Base-by-base conservation (phyloP, 2,797 vertebrate genomes). In the Siniperca scherzeri region DNA sequence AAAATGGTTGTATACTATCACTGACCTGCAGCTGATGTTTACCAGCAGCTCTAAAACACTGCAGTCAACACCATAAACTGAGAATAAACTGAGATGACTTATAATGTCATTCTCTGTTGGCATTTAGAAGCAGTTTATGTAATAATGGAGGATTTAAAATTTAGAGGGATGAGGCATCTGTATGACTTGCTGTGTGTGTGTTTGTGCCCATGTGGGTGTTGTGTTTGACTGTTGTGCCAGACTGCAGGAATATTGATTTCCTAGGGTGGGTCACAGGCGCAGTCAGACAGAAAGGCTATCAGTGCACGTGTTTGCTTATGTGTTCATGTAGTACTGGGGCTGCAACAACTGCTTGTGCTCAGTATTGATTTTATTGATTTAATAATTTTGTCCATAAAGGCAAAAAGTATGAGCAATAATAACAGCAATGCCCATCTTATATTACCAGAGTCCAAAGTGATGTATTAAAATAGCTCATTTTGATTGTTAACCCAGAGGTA, bases 181-280 rank as follows among this genome's bases (percentile, higher is more conserved):
- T 44, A 14, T 46, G 60, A 50, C 40, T 70, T 9, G n/a, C 27
- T 27, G 14, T 50, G 66, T 22, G 30, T 55, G 19, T 53, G 40
- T 40, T 36, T 77, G n/a, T 50, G 11, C 25, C 5, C 38, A 22
- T 56, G 72, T 86, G 70, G 30, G 61, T 44, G 79, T 77, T 74
- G 64, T 77, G 67, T 84, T 72, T 57, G 59, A 60, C 22, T n/a
- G 17, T 57, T 74, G 46, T 57, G 53, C 74, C 76, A 82, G 80
- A 83, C 89, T 90, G 87, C 86, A 90, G 82, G 70, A 77, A 75
- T 87, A 89, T 92, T 83, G 89, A 92, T 93, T 88, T 87, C 56
- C 67, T 30, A 25, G 75, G 79, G 68, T 55, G 85, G 86, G 89
- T 89, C 84, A 70, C 62, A 36, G 68, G 70, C 9, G 25, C 68